Conservation (phyloP, 64 coral and sea anemone genomes). For the Stylophora pistillata region DNA sequence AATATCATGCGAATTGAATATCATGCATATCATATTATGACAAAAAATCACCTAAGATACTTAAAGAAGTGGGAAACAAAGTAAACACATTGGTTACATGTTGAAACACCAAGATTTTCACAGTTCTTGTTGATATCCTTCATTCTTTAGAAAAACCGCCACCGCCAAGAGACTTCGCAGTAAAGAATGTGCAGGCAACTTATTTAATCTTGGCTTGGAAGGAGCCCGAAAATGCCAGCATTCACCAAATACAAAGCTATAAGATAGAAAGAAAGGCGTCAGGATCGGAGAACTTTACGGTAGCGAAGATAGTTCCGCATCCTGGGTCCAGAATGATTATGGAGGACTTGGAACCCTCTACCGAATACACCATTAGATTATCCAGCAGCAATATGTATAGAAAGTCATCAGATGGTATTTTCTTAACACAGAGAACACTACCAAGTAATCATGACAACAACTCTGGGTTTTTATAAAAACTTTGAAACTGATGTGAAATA, state of each 20-base stretch:
- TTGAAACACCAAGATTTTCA: background rate
- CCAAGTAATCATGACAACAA: background rate
- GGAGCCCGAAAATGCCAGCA: background rate
- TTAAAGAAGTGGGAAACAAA: too few relatives aligned
- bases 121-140: background rate
- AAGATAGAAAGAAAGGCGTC: background rate
- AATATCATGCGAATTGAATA: background rate
- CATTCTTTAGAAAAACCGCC: background rate
- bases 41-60: too few relatives aligned
- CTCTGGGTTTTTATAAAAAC: background rate
- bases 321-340: background rate
- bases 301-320: background rate
- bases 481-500: too few relatives aligned
- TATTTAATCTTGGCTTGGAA: background rate
- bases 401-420: slow-evolving; percentile 8
- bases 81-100: too few relatives aligned
- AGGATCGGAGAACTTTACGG: background rate
- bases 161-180: background rate
- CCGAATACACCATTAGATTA: slow-evolving; percentile 16
- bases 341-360: slow-evolving; percentile 7
- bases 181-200: background rate
- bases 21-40: too few relatives aligned
- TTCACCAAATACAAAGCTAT: slow-evolving; percentile 5
- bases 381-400: slow-evolving; percentile 4
- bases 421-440: background rate